Conservation (phyloP, 2,797 vertebrate genomes). For the Manis crassicaudata region DNA sequence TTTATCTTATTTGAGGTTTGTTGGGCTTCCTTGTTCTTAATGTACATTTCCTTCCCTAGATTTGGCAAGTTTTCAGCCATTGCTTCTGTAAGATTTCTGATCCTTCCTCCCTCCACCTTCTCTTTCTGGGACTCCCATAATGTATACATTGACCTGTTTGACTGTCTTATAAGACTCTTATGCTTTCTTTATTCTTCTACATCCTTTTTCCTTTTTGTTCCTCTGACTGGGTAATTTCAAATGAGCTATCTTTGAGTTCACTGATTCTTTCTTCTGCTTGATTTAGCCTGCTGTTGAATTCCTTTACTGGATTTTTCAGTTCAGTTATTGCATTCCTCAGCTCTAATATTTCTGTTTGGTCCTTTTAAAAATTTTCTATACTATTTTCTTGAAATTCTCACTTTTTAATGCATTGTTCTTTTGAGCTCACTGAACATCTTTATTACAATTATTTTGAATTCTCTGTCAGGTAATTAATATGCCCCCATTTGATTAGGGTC, state of each 20-base stretch:
- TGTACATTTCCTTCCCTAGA: neutral
- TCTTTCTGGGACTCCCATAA: neutral
- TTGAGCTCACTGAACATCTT: neutral
- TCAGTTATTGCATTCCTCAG: neutral
- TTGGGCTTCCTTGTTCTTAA: neutral
- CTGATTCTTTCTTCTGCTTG: neutral
- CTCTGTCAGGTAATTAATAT: neutral
- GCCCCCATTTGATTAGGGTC: neutral
- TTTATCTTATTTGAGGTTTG: neutral
- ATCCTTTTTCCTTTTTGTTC: neutral
- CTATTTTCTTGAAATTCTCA: neutral
- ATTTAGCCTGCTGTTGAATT: neutral
- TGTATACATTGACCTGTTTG: neutral
- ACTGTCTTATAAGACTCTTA: neutral
- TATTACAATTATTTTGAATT: conserved; percentile 32
- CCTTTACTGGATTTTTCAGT: neutral
- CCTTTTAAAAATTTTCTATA: neutral
- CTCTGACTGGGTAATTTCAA: neutral
- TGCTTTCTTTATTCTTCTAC: neutral
- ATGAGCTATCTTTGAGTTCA: neutral
- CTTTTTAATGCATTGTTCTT: neutral
- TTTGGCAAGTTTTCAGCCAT: neutral
- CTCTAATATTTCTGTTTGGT: neutral
- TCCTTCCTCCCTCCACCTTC: neutral
- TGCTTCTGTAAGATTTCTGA: neutral